Conservation (phyloP, 2,888 invertebrate species). For the Tipula helvola region DNA sequence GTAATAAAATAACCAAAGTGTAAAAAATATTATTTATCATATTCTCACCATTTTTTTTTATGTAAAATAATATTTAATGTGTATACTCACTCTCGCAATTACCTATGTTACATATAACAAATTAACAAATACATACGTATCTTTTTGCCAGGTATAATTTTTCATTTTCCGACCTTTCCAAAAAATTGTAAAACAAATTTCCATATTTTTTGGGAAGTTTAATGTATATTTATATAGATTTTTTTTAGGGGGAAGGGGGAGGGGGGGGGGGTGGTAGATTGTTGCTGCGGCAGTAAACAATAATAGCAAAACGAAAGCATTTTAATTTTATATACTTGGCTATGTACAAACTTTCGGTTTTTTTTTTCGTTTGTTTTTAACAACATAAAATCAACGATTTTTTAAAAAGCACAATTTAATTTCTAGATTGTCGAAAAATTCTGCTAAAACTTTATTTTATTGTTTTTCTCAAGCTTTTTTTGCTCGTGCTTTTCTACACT, state of each 20-base stretch:
- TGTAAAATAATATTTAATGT: not conserved
- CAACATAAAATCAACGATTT: not conserved
- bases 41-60: not conserved
- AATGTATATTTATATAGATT: not conserved
- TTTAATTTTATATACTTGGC: not conserved
- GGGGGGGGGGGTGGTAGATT: not conserved
- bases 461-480: not conserved
- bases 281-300: not conserved
- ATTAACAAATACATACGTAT: not conserved
- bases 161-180: not conserved
- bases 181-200: not conserved
- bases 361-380: too few relatives aligned
- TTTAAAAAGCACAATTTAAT: not conserved
- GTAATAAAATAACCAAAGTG: not conserved
- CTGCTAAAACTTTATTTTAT: not conserved
- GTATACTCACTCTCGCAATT: not conserved
- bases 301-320: not conserved
- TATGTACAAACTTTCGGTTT: too few relatives aligned
- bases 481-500: not conserved
- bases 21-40: not conserved
- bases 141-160: not conserved
- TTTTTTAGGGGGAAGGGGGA: not conserved
- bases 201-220: not conserved
- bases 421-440: not conserved
- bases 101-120: not conserved